Percentiles rank a stretch among this genome's conserved stretches.
phyloP scores from a whole-genome alignment of 2,888 invertebrate species.

The Diarsia mendica region DNA sequence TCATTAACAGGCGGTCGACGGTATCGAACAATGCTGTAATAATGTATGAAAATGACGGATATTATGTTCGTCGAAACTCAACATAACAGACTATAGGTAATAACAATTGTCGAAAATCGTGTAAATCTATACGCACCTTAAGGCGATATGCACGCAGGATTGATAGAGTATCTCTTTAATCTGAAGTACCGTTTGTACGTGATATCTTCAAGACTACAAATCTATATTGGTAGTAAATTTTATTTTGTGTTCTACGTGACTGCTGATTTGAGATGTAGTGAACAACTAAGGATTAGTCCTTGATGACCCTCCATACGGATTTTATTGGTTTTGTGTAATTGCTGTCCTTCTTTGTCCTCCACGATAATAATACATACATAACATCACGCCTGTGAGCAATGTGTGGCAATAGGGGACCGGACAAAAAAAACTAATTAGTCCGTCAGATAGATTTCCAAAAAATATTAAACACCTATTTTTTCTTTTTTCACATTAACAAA shows the following conservation, averaged over 20 bases:
- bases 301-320: background rate
- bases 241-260: constrained; percentile 8
- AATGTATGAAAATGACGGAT: no score
- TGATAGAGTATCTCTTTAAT: constrained; percentile 10
- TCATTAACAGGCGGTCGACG: background rate
- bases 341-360: background rate
- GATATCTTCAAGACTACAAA: constrained; percentile 3
- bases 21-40: no score
- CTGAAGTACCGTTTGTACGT: constrained; percentile 12
- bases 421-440: no score
- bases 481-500: no score
- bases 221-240: background rate
- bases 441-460: no score
- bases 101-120: background rate
- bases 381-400: no score
- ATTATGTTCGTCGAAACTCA: background rate
- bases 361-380: background rate
- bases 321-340: constrained; percentile 1
- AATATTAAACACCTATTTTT: no score
- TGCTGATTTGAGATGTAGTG: background rate
- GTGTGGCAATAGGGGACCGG: no score
- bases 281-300: constrained; percentile 1
- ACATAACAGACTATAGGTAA: background rate
- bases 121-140: constrained; percentile 2
- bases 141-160: background rate